A percentile compares a stretch with the other conserved stretches of the same genome.
Conservation (phyloP, 1,140 invertebrate genomes). For the Frieseomelitta varia region DNA sequence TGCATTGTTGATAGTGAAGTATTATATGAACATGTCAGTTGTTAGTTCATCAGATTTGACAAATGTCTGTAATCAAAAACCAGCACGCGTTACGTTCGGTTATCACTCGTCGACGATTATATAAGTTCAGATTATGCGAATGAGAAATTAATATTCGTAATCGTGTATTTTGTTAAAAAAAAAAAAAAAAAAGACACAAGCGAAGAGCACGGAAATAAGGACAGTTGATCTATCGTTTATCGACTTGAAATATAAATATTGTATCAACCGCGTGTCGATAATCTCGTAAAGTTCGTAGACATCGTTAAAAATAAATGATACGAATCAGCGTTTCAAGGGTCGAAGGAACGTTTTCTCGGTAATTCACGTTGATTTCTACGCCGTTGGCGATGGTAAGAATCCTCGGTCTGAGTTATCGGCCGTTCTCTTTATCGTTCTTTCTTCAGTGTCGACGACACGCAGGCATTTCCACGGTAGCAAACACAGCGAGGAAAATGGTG, state of each 20-base stretch:
- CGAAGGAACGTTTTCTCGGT: neutral
- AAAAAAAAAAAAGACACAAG: neutral
- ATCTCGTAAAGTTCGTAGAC: neutral
- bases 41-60: neutral
- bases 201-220: neutral
- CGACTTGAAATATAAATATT: neutral
- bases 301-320: neutral
- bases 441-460: constrained; percentile 13
- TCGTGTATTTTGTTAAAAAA: neutral
- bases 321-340: neutral
- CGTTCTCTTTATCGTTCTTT: constrained; percentile 46
- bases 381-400: constrained; percentile 1
- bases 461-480: constrained; percentile 6
- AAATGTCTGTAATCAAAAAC: constrained; percentile 29
- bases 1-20: neutral
- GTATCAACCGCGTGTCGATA: neutral
- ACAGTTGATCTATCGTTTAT: too few species aligned
- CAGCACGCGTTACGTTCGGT: constrained; percentile 22
- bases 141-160: constrained; percentile 41
- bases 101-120: constrained; percentile 40
- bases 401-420: constrained; percentile 52
- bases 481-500: constrained; percentile 19
- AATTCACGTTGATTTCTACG: constrained; percentile 23
- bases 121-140: constrained; percentile 39
- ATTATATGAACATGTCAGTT: neutral